phyloP scores from a whole-genome alignment of 1,140 invertebrate genomes.

The Heliothis virescens region DNA sequence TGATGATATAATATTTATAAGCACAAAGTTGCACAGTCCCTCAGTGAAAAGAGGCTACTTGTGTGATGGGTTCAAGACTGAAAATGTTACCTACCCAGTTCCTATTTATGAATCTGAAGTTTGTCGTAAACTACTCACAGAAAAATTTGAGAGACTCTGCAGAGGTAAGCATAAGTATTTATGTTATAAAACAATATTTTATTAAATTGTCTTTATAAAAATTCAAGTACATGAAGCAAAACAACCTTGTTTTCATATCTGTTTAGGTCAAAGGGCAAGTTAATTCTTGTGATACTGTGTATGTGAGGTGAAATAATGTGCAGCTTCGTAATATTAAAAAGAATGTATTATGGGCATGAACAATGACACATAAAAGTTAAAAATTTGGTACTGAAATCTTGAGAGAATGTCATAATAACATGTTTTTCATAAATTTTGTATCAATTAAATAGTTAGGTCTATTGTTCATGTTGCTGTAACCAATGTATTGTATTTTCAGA shows the following conservation, averaged over 20 bases:
- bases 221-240: neutral
- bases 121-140: conserved; percentile 93
- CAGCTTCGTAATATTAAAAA: too few relatives aligned
- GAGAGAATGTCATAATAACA: too few relatives aligned
- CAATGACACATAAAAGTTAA: too few relatives aligned
- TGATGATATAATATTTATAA: conserved; percentile 88
- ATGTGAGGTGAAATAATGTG: neutral
- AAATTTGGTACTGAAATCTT: too few relatives aligned
- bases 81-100: conserved; percentile 83
- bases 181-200: neutral
- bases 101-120: conserved; percentile 94
- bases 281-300: neutral
- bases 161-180: conserved; percentile 73
- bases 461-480: too few relatives aligned
- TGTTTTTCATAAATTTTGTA: too few relatives aligned
- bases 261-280: neutral
- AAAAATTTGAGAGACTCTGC: conserved; percentile 95
- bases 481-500: conserved; percentile 74
- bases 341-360: too few relatives aligned
- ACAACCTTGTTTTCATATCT: neutral
- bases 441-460: too few relatives aligned
- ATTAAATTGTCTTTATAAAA: neutral
- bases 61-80: conserved; percentile 81
- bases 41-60: conserved; percentile 87
- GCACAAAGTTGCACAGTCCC: conserved; percentile 87